Evolutionary conservation across 1,140 invertebrate genomes (phyloP).

Genomic region (Drusus annulatus): DNA sequence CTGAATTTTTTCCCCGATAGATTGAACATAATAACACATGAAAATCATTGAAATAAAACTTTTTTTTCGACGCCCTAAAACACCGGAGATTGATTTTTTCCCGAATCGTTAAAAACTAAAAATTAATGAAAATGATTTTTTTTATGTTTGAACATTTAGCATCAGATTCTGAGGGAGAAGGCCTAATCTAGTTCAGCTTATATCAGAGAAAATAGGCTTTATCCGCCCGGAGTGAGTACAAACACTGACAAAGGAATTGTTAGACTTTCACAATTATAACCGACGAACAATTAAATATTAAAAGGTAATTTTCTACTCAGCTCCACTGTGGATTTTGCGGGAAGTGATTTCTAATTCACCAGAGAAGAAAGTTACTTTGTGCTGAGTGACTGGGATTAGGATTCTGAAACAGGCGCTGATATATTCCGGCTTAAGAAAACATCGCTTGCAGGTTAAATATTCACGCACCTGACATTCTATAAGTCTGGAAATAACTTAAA

Average conservation of each 20-base stretch:
- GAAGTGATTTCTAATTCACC: slow-evolving; percentile 24
- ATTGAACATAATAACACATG: too few relatives aligned
- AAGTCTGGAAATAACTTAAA: too few relatives aligned
- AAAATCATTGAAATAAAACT: too few relatives aligned
- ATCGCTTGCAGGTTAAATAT: too few relatives aligned
- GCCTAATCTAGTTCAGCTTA: not conserved
- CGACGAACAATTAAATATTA: slow-evolving; percentile 41
- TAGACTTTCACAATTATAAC: slow-evolving; percentile 35
- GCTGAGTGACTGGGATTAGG: not conserved
- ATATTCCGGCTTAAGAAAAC: slow-evolving; percentile 8
- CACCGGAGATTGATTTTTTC: too few relatives aligned
- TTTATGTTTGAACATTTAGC: too few relatives aligned
- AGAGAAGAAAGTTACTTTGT: not conserved
- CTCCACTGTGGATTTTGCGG: slow-evolving; percentile 2
- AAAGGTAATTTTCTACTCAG: slow-evolving; percentile 37
- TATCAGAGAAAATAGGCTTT: not conserved
- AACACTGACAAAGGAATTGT: slow-evolving; percentile 26
- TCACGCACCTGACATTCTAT: too few relatives aligned
- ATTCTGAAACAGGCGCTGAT: not conserved
- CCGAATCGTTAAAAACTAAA: too few relatives aligned
- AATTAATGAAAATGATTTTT: too few relatives aligned
- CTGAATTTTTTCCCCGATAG: too few relatives aligned
- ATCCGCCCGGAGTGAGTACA: not conserved
- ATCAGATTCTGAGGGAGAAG: too few relatives aligned
- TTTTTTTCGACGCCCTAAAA: too few relatives aligned